Evolutionary conservation across 2,888 invertebrate species (phyloP).

Genomic region (Leistus spinibarbis): DNA sequence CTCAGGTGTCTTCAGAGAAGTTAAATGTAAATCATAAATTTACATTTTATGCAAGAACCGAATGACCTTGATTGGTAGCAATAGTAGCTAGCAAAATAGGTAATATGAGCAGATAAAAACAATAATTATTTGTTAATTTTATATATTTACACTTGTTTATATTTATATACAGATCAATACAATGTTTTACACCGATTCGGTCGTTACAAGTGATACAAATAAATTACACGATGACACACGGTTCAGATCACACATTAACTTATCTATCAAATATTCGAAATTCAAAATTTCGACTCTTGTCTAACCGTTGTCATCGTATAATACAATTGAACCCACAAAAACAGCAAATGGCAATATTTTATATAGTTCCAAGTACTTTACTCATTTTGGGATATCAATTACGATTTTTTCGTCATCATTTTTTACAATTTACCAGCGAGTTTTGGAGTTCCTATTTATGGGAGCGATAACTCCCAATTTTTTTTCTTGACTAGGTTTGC

Average conservation of each 20-base stretch:
- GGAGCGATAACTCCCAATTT: slow-evolving; percentile 50
- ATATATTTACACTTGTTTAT: slow-evolving; percentile 39
- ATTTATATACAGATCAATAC: slow-evolving; percentile 38
- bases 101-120: background rate
- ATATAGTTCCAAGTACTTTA: slow-evolving; percentile 40
- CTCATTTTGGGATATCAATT: slow-evolving; percentile 45
- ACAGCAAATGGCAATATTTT: slow-evolving; percentile 40
- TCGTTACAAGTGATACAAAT: slow-evolving; percentile 39
- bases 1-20: no score
- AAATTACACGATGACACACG: slow-evolving; percentile 11
- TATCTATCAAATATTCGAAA: background rate
- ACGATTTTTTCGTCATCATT: slow-evolving; percentile 55
- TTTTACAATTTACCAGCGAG: slow-evolving; percentile 78
- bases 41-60: background rate
- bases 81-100: background rate
- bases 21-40: no score
- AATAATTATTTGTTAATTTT: slow-evolving; percentile 18
- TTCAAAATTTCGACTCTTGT: background rate
- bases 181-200: slow-evolving; percentile 39
- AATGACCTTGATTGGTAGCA: background rate
- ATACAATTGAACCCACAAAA: slow-evolving; percentile 39
- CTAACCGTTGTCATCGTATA: slow-evolving; percentile 3
- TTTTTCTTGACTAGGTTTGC: slow-evolving; percentile 55
- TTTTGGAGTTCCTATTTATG: slow-evolving; percentile 76
- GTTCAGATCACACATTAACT: background rate